Evolutionary conservation across 2,113 vertebrate species (phyloP), one percentile per base, ranked within the genome.

Genomic region (Sminthopsis crassicaudata): DNA sequence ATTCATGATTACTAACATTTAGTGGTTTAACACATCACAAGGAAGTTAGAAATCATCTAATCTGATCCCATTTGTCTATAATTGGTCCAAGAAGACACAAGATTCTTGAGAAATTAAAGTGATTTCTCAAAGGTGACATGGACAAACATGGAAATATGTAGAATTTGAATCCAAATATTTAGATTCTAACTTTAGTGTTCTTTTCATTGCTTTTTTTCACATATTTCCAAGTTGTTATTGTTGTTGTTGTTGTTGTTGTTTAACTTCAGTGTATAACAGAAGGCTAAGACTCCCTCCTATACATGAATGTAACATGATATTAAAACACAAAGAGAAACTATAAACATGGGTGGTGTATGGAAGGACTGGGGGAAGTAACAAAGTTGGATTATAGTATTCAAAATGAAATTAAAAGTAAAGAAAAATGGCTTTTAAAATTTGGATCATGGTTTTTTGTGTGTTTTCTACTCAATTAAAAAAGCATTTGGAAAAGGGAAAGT

Each of bases 381-480:
- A 84, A 84, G 42, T 84, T 22, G 19, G 91, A 95, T 24, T 90
- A 30, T 36, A 46, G 2, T 46, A 90, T 96, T 54, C 93, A 93
- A 94, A 96, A 91, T 88, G 94, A 93, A 95, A 50, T 89, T 94
- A 95, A 95, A 30, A 95, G 89, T 90, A 26, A 95, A 84, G 48
- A 89, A 93, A 76, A 94, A 92, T 46, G 60, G 89, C 1, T 92
- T 96, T 94, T 91, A 93, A 84, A 95, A 90, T 90, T 92, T 91
- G 89, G 36, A 48, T 91, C 96, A 94, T 94, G 91, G 92, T 94
- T 97, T 97, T 67, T 67, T 51, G 50, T 95, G 94, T 76, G 96
- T 91, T 96, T 96, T 95, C 90, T 84, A 90, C 42, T 46, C 90
- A 93, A 60, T 96, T 93, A 96, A 97, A 97, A 96, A 95, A 92